Evolutionary conservation across 2,888 invertebrate species (phyloP), one percentile per base, ranked within the genome.

Genomic region (Ochropleura plecta): DNA sequence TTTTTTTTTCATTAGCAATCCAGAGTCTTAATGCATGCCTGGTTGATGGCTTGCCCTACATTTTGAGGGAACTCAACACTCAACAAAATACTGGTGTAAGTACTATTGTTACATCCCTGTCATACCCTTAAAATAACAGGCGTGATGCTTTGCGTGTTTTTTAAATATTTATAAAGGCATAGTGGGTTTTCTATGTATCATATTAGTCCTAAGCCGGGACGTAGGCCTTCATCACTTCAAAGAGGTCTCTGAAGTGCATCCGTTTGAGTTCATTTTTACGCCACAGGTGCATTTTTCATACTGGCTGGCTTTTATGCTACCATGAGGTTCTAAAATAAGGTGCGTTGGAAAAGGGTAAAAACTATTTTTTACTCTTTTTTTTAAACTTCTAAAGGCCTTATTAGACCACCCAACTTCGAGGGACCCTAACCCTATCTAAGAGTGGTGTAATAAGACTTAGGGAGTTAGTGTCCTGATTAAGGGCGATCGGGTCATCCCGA

Each of bases 231-330:
- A 42, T 49, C 18, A 42, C 63, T 55, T 76, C 65, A 51, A 68
- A 72, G 73, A 16, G 40, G 12, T 68, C 57, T 70, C 10, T 72
- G 71, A 76, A 78, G 81, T 78, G 78, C 81, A 78, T 64, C 51
- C 70, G n/a, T 76, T 68, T 53, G 69, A 70, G 42, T n/a, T 57
- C 0, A n/a, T 71, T 78, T 71, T 77, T 64, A 83, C 70, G 59
- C 68, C 67, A 64, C 63, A 49, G 8, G 18, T 60, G 55, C 72
- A 73, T 73, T 78, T 76, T 83, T 69, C 62, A 74, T 66, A 30
- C 70, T 60, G 60, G 20, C 55, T 71, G 66, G 67, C 53, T 83
- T 57, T 53, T 57, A 49, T 30, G 70, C 40, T 75, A 40, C 7
- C 40, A 49, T 18, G 18, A 49, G n/a, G 57, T 62, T 75, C 30